Evolutionary conservation across 37 sponge, comb jelly and placozoan species (phyloP), one percentile per base, ranked within the genome.

Genomic region (Dysidea cf. avara): DNA sequence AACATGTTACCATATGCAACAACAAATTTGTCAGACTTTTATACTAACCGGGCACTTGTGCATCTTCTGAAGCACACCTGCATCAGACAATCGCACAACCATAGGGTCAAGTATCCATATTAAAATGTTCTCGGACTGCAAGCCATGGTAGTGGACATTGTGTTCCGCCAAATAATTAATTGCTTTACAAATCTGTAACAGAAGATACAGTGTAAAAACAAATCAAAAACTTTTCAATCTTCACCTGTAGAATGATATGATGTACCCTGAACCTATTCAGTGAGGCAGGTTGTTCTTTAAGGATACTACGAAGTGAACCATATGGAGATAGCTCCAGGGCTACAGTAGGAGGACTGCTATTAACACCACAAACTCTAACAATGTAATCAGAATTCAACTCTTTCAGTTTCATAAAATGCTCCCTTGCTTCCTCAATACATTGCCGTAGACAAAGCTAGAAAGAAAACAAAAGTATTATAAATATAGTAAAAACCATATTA

Each of bases 101-200:
- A 86, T 22, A 9, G 92, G 87, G 20, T 86, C 80, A 48, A 58
- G 58, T 28, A 24, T 73, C 89, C 89, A 88, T 16, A 88, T 29
- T 11, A 78, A 56, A 13, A 88, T 64, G 52, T 72, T 77, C 17
- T 68, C 64, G 31, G 77, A 70, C 14, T 72, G 56, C 28, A 88
- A 35, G 26, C 57, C 56, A 52, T 76, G 77, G 47, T 89, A 83
- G 53, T 40, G 25, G 30, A 79, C 16, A 14, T 46, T 48, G n/a
- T 66, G 61, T 7, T 14, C 34, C 24, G 75, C 70, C n/a, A 83
- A 49, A 52, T 62, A 80, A 64, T 83, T 60, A 54, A 89, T 43
- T 0, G 72, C 90, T 39, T 39, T 55, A 1, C 83, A 53, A 34
- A 89, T 16, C 90, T 89, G 71, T 13, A 30, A 48, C 20, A 36